phyloP scores from a whole-genome alignment of 2,113 vertebrate species.

The Halcyon senegalensis region DNA sequence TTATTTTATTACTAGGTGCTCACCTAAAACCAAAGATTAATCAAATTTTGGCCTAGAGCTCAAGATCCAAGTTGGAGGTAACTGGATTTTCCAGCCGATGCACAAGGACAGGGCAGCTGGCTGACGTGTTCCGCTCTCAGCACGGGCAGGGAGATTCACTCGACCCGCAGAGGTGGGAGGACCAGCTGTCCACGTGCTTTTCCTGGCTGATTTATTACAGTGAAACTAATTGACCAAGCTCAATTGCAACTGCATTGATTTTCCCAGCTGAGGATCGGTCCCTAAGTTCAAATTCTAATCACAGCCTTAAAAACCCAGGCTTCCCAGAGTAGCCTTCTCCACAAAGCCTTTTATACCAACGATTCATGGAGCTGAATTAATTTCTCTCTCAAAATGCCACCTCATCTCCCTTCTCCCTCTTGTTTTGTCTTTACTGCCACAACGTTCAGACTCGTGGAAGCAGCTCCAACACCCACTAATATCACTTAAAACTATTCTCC shows the following conservation, averaged over 20 bases:
- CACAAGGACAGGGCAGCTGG: not conserved
- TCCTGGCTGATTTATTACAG: not conserved
- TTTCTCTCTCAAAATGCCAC: not conserved
- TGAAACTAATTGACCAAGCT: not conserved
- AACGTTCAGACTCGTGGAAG: not conserved
- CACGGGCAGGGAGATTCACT: not conserved
- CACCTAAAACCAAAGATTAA: not conserved
- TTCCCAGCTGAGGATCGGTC: not conserved
- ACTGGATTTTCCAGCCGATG: not conserved
- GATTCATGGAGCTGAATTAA: not conserved
- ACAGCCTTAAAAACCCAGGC: constrained; percentile 26
- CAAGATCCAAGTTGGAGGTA: not conserved
- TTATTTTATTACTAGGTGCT: not conserved
- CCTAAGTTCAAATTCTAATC: not conserved
- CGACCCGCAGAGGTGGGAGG: not conserved
- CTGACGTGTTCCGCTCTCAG: fast-evolving
- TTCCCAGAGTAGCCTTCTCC: not conserved
- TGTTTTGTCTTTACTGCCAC: not conserved
- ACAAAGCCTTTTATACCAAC: not conserved
- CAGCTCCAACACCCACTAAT: not conserved
- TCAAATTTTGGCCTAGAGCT: not conserved
- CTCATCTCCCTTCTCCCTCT: not conserved
- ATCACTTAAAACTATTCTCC: not conserved
- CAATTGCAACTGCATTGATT: not conserved
- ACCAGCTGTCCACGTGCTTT: not conserved